Base-by-base conservation (phyloP, 1,140 invertebrate species). In the Ceratoteleas bidentatus region DNA sequence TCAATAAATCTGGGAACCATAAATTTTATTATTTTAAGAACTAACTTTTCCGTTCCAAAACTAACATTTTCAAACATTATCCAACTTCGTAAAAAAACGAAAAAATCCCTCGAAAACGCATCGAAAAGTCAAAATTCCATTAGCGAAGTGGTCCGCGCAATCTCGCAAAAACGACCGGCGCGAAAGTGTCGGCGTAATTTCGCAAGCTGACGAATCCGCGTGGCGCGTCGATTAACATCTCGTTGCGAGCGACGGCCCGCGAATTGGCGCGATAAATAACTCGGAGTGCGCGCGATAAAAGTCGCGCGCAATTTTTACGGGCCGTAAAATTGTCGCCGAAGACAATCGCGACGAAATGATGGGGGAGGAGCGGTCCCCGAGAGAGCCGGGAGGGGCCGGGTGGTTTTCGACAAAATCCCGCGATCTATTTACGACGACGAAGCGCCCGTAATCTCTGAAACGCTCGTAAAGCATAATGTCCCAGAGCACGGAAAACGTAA, bases 211-310 rank as follows among this genome's bases (percentile, higher is more conserved):
- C 56, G 61, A 60, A 73, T 73, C 54, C 61, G 68, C 34, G 53
- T 45, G 32, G 45, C 61, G 54, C 54, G 53, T 66, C 56, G 68
- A 73, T 79, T 73, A 68, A 54, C 76, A 73, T 66, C 68, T 79
- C 61, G 72, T 73, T 73, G 72, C 60, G 66, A 60, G 65, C 65
- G 65, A 64, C 49, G 33, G 14, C 62, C 52, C 38, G 49, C 13
- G 38, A 72, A 70, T 65, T 58, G 54, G 36, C n/a, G 32, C 34
- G 66, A 78, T 78, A 72, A 78, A 72, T 78, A 78, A 78, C 68
- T 58, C 38, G 3, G 36, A 54, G 24, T 66, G 4, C 13, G 10
- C 32, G 60, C 58, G 64, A 78, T 78, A 70, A 73, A 80, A 66
- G 69, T 74, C 65, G 64, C 38, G 52, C 40, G 58, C 65, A n/a